phyloP scores from a whole-genome alignment of 2,113 vertebrate species.

The Neofelis nebulosa region DNA sequence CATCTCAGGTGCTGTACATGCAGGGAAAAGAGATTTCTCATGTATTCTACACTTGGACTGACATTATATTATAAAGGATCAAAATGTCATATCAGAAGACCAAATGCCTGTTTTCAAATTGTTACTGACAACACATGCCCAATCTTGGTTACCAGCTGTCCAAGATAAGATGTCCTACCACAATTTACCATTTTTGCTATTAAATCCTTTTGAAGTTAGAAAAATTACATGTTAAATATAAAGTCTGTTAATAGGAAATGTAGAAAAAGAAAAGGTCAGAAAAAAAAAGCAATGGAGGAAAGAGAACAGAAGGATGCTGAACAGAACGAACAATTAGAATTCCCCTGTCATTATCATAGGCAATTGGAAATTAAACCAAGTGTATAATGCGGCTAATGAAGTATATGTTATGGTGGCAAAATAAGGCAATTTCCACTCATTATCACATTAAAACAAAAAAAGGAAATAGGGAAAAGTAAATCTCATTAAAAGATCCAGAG shows the following conservation, averaged over 20 bases:
- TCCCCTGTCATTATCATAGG: conserved; percentile 68
- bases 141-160: neutral
- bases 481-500: conserved; percentile 6
- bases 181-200: conserved; percentile 18
- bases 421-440: conserved; percentile 71
- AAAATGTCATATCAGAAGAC: neutral
- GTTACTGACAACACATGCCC: neutral
- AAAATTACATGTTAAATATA: neutral
- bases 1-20: neutral
- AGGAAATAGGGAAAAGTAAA: conserved; percentile 43
- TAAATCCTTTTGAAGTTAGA: neutral
- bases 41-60: neutral
- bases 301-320: conserved; percentile 53
- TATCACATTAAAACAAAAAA: conserved; percentile 42
- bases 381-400: conserved; percentile 81
- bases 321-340: conserved; percentile 69
- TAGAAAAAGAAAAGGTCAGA: neutral
- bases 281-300: conserved; percentile 17
- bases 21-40: conserved; percentile 1
- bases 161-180: neutral
- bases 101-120: neutral
- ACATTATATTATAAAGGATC: neutral
- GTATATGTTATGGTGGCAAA: conserved; percentile 72
- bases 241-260: conserved; percentile 2
- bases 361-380: conserved; percentile 84